These are phyloP conservation scores for Isichthys henryi DNA, from an alignment of 2,113 vertebrate genomes.

Conservation along the genomic window DNA sequence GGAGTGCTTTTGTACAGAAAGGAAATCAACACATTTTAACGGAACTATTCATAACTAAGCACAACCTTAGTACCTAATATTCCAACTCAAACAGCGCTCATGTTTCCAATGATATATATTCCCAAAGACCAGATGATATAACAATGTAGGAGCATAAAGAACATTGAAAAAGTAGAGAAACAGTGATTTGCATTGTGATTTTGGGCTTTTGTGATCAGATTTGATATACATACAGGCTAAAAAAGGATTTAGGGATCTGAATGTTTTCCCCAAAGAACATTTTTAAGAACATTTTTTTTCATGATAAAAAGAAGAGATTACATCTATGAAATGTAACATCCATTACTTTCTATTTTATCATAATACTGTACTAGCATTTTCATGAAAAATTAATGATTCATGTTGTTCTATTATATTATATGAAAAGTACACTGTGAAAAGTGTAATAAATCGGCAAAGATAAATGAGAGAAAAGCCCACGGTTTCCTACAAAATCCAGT, in stretches of 20 bases:
- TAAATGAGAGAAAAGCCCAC: neutral
- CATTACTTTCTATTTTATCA: conserved; percentile 38
- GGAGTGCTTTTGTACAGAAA: neutral
- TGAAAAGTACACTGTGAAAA: conserved; percentile 11
- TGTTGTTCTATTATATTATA: conserved; percentile 37
- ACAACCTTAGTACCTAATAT: neutral
- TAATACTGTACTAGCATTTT: conserved; percentile 37
- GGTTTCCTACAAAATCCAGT: neutral
- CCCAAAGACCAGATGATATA: neutral
- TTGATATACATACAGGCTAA: conserved; percentile 33
- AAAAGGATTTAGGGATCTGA: conserved; percentile 37
- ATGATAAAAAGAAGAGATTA: conserved; percentile 38
- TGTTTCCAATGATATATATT: neutral
- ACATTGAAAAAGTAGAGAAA: conserved; percentile 41
- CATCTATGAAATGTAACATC: conserved; percentile 46
- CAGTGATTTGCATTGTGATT: conserved; percentile 31
- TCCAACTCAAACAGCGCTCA: neutral
- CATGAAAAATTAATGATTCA: conserved; percentile 51
- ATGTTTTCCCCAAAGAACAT: conserved; percentile 37
- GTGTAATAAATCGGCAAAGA: neutral
- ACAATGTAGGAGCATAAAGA: conserved; percentile 42
- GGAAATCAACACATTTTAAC: neutral
- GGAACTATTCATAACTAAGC: neutral
- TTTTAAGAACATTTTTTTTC: conserved; percentile 21
- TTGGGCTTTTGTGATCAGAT: conserved; percentile 33